These are phyloP conservation scores for Crossocerus cetratus DNA, from an alignment of 2,888 invertebrate species.

Conservation along the genomic window DNA sequence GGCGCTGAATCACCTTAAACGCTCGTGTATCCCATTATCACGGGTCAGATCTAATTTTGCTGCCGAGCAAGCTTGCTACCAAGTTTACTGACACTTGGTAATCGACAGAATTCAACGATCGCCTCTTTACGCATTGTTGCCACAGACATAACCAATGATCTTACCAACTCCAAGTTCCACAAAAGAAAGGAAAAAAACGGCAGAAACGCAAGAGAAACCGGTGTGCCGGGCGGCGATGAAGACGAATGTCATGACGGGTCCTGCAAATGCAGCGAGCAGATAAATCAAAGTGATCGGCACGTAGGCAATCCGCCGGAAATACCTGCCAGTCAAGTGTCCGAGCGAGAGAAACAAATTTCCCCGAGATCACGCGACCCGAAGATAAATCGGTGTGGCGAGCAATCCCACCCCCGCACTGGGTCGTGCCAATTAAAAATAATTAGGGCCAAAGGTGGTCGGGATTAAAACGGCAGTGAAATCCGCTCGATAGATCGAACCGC, in stretches of 20 bases:
- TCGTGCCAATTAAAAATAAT: conserved; percentile 1
- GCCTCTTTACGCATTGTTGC: not conserved
- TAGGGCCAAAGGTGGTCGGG: not conserved
- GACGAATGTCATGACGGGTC: too few relatives aligned
- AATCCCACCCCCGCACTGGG: not conserved
- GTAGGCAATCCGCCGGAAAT: too few relatives aligned
- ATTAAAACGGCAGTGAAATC: conserved; percentile 2
- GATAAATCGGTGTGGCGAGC: not conserved
- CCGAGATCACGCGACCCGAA: not conserved
- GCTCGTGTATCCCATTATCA: conserved; percentile 9
- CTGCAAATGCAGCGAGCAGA: too few relatives aligned
- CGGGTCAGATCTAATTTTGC: conserved; percentile 18
- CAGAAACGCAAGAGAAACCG: not conserved
- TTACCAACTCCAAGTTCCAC: not conserved
- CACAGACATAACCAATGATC: not conserved
- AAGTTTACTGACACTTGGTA: conserved; percentile 3
- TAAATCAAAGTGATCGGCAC: too few relatives aligned
- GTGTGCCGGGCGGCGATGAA: too few relatives aligned
- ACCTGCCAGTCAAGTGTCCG: not conserved
- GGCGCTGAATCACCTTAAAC: conserved; percentile 35
- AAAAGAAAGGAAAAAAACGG: not conserved
- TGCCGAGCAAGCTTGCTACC: not conserved
- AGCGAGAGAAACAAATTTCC: not conserved
- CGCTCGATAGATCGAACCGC: conserved; percentile 1
- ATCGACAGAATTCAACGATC: not conserved